A percentile compares a stretch with the other conserved stretches of the same genome.
These are phyloP conservation scores for Oreochromis grahami DNA, from an alignment of 2,797 vertebrate genomes.

Conservation along the genomic window DNA sequence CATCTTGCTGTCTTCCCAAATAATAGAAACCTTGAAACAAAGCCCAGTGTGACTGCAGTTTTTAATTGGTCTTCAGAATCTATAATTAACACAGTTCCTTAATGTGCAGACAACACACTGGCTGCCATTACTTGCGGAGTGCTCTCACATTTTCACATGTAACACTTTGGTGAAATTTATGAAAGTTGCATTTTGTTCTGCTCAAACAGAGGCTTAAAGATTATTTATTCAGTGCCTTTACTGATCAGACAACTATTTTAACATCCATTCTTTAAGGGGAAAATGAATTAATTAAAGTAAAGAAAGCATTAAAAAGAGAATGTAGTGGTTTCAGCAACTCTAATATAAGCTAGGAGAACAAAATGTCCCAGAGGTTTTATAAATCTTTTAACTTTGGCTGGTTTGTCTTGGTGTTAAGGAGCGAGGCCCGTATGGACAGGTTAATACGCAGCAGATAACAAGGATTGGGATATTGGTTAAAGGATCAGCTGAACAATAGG, in stretches of 20 bases:
- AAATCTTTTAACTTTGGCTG: conserved; percentile 12
- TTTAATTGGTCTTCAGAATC: conserved; percentile 75
- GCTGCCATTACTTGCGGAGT: conserved; percentile 51
- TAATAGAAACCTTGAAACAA: conserved; percentile 73
- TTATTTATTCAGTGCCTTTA: conserved; percentile 9
- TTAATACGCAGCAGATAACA: conserved; percentile 54
- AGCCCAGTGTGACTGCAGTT: conserved; percentile 58
- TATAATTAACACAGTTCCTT: conserved; percentile 66
- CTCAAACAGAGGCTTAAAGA: background rate
- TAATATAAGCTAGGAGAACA: background rate
- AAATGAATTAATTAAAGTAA: background rate
- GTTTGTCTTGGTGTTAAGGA: conserved; percentile 14
- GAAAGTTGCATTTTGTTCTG: conserved; percentile 25
- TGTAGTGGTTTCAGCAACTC: background rate
- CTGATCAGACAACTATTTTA: conserved; percentile 22
- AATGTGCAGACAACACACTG: conserved; percentile 47
- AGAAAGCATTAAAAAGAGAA: background rate
- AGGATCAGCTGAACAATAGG: conserved; percentile 71
- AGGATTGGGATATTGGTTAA: conserved; percentile 68
- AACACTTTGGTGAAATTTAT: conserved; percentile 19
- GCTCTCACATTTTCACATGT: conserved; percentile 38
- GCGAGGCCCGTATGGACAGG: conserved; percentile 3
- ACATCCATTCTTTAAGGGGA: background rate
- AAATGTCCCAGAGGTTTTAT: background rate
- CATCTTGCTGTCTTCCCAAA: conserved; percentile 60